A percentile compares a stretch with the other conserved stretches of the same genome.
Evolutionary conservation across 2,888 invertebrate species (phyloP).

Genomic region (Leistus spinibarbis): DNA sequence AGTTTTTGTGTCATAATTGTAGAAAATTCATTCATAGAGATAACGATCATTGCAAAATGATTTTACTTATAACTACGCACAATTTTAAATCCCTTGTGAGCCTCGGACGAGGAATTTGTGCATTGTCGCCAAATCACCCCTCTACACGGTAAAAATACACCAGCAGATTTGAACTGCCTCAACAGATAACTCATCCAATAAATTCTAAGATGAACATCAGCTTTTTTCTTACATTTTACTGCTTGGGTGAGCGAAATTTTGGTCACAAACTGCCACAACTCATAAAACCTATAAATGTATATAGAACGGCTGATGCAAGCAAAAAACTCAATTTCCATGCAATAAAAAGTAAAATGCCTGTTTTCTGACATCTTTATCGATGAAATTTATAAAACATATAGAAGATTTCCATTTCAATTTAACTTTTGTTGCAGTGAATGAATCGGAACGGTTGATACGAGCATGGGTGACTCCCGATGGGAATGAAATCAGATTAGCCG

Average conservation of each 20-base stretch:
- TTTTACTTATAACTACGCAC: no score
- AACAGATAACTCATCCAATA: neutral
- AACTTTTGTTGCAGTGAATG: slow-evolving; percentile 60
- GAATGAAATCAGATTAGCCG: slow-evolving; percentile 61
- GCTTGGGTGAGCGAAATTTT: neutral
- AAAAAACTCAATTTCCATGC: neutral
- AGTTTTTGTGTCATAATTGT: no score
- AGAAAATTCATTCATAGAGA: no score
- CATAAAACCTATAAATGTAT: slow-evolving; percentile 16
- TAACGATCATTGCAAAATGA: no score
- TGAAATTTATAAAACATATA: slow-evolving; percentile 14
- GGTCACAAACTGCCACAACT: slow-evolving; percentile 15
- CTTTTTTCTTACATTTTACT: slow-evolving; percentile 4
- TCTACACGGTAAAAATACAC: neutral
- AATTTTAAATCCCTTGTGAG: neutral
- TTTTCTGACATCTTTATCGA: slow-evolving; percentile 18
- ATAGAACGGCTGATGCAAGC: slow-evolving; percentile 23
- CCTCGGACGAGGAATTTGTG: no score
- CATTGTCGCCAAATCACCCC: neutral
- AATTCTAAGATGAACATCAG: neutral
- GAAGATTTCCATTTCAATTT: slow-evolving; percentile 2
- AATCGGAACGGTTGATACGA: slow-evolving; percentile 60
- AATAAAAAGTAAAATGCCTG: neutral
- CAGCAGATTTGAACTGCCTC: neutral
- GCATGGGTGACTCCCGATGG: slow-evolving; percentile 68